Conservation (phyloP, 1,140 invertebrate genomes). For the Brachionus rotundiformis region DNA sequence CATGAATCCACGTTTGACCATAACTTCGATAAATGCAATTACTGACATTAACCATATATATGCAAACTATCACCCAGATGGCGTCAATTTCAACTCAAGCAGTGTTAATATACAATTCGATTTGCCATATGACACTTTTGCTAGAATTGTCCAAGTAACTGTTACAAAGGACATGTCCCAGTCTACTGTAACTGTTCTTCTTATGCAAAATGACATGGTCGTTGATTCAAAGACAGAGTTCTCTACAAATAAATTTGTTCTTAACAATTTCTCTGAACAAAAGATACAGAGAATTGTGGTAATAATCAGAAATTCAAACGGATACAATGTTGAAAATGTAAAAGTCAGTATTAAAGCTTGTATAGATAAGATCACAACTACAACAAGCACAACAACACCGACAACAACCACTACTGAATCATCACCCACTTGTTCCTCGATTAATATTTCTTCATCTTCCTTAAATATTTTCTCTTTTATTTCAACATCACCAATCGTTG, state of each 20-base stretch:
- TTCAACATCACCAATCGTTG: background rate
- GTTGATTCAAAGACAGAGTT: background rate
- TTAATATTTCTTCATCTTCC: background rate
- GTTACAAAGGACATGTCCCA: background rate
- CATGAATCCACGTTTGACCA: background rate
- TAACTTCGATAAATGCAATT: background rate
- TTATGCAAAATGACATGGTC: background rate
- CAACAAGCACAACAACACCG: background rate
- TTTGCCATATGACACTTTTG: background rate
- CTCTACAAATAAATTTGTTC: background rate
- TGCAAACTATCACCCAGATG: background rate
- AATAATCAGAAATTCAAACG: background rate
- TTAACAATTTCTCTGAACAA: background rate
- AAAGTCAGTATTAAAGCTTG: background rate
- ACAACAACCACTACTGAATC: background rate
- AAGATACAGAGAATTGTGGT: background rate
- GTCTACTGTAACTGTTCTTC: background rate
- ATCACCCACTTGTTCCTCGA: too few species aligned
- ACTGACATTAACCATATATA: background rate
- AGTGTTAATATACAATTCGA: background rate
- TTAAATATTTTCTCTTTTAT: background rate
- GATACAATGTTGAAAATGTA: background rate
- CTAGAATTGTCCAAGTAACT: background rate
- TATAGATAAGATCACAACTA: background rate
- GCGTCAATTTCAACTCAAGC: background rate